Base-by-base conservation (phyloP, 1,140 invertebrate genomes). In the Meloidogyne hapla region DNA sequence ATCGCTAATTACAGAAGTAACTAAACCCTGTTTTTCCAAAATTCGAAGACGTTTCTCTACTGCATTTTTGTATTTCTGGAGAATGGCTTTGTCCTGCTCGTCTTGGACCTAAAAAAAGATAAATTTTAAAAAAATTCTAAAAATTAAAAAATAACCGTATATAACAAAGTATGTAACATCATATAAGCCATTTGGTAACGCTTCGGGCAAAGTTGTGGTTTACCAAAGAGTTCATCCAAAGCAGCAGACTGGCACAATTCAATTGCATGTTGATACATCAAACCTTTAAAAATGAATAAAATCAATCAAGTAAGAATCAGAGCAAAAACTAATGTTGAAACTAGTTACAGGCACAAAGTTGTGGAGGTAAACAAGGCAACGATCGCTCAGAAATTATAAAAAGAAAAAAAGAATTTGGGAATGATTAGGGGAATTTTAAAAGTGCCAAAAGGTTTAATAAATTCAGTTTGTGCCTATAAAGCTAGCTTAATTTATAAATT, bases 141-240 rank as follows among this genome's bases (percentile, higher is more conserved):
- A 21, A 63, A 63, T 63, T 21, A 21, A 66, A 66, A 72, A 25
- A n/a, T 92, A 79, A 93, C 93, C 85, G 97, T 94, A 86, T 98
- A 94, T 26, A 94, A 93, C 61, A 99, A 90, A 81, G 94, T 96
- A 89, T 99, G 96, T 70, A 99, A 90, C 77, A 99, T 89, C 87
- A 98, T 96, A 87, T 98, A 96, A 77, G 96, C 96, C 21, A 94
- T 96, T 88, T 96, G 93, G 89, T 99, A 99, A 73, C 94, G 91
- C 80, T 93, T 92, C 87, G 96, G 95, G 90, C 95, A 97, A 88
- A 86, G 65, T 81, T 93, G 92, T 69, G 94, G 93, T 87, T 97
- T 95, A 48, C 94, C 94, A 88, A 97, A 94, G 72, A 99, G 87
- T 89, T 99, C 96, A 88, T 98, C 95, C 78, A 98, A 89, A 38